Base-by-base conservation (phyloP, 2,888 invertebrate genomes). In the Perizoma affinitatum region DNA sequence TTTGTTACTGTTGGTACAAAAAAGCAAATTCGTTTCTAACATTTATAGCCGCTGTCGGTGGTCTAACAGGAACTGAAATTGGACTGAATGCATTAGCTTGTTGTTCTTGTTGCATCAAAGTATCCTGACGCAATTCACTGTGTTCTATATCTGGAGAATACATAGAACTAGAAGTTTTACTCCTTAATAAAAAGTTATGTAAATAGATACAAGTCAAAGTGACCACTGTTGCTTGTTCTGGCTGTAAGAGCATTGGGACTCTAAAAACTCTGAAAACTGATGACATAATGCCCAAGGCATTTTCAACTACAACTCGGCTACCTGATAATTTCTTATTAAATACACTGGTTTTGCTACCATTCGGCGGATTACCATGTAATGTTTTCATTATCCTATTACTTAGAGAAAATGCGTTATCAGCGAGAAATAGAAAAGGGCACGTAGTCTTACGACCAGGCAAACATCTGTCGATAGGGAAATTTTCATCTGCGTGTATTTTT, bases 331-430 rank as follows among this genome's bases (percentile, higher is more conserved):
- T 59, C 44, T 50, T 44, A 46, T 59, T 69, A 54, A 66, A 69
- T 53, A 54, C 44, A 46, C 64, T 48, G 58, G 41, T 51, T 51
- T 51, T 66, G 49, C 50, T 54, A 58, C 11, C 58, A 41, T 46
- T 33, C 11, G 43, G 52, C 35, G 42, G 58, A 49, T 57, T 52
- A 38, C 67, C 66, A 48, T 63, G 62, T 55, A 57, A 69, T 5
- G 66, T 63, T 58, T 68, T 70, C 69, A 70, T 70, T 22, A 69
- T 50, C 53, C 59, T 47, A 52, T 50, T 62, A 22, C 43, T 57
- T 40, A 72, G 49, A 44, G 71, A 58, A 65, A 72, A 70, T 33
- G 70, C 72, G 38, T 65, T 63, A 53, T 67, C 65, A 45, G 55
- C 67, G 52, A 69, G 36, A 65, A 69, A 65, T 8, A 72, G 63